A percentile compares a stretch with the other conserved stretches of the same genome.
Conservation (phyloP, 1,140 invertebrate species). For the Lineus longissimus region DNA sequence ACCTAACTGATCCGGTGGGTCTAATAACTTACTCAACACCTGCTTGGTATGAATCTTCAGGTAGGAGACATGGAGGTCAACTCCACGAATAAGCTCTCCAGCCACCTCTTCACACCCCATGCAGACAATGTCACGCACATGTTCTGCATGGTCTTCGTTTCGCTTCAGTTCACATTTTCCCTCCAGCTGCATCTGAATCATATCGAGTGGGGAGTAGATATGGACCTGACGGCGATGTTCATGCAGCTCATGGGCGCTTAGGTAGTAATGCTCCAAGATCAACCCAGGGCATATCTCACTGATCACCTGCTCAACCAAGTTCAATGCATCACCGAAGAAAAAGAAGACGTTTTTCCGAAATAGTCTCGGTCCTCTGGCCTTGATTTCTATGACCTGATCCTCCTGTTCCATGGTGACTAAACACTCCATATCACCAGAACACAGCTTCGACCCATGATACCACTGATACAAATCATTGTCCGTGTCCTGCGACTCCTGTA, state of each 20-base stretch:
- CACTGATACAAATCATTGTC: constrained; percentile 72
- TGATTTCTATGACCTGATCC: constrained; percentile 60
- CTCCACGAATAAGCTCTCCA: constrained; percentile 49
- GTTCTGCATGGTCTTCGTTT: constrained; percentile 63
- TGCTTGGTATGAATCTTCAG: constrained; percentile 57
- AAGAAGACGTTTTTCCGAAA: constrained; percentile 58
- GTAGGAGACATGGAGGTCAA: constrained; percentile 57
- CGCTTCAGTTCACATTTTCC: constrained; percentile 31
- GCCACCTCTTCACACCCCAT: constrained; percentile 61
- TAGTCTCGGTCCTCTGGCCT: constrained; percentile 65
- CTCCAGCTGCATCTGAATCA: constrained; percentile 56
- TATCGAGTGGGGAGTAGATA: constrained; percentile 61
- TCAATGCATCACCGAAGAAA: constrained; percentile 71
- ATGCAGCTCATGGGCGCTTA: constrained; percentile 61
- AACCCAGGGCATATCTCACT: constrained; percentile 67
- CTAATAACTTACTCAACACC: constrained; percentile 62
- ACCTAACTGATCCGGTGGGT: constrained; percentile 74
- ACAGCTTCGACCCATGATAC: constrained; percentile 75
- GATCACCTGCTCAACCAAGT: constrained; percentile 66
- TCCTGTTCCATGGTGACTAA: constrained; percentile 65
- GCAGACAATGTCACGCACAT: constrained; percentile 66
- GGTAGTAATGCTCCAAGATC: constrained; percentile 63
- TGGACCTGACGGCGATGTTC: constrained; percentile 60
- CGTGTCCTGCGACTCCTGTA: constrained; percentile 59
- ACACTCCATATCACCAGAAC: constrained; percentile 68